Percentiles rank a stretch among this genome's conserved stretches.
These are phyloP conservation scores for Pachymerium ferrugineum DNA, from an alignment of 2,888 invertebrate genomes.

Conservation along the genomic window DNA sequence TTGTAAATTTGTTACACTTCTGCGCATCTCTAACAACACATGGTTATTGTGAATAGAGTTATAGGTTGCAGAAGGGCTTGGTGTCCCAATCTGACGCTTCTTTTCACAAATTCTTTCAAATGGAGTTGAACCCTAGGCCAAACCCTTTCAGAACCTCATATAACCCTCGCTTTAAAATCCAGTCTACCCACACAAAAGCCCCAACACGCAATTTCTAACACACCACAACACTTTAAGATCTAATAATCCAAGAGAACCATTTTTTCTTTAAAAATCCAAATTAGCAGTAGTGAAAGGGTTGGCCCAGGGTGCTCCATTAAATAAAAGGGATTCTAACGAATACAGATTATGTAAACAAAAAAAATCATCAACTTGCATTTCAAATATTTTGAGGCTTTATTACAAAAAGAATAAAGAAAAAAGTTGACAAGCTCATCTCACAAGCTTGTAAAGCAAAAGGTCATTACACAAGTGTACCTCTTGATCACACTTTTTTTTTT, in stretches of 20 bases:
- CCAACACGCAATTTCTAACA: background rate
- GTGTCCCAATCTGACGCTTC: no score
- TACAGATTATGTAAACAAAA: background rate
- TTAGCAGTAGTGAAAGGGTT: conserved; percentile 33
- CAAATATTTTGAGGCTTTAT: conserved; percentile 34
- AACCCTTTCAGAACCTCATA: background rate
- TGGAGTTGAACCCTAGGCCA: conserved; percentile 13
- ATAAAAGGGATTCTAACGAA: conserved; percentile 12
- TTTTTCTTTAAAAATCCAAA: background rate
- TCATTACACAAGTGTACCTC: conserved; percentile 31
- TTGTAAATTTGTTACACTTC: no score
- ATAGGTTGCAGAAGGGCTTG: no score
- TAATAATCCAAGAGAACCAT: no score
- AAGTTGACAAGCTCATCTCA: conserved; percentile 32
- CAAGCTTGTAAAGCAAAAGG: conserved; percentile 31
- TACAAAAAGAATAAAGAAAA: conserved; percentile 34
- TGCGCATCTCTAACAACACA: no score
- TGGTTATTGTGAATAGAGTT: no score
- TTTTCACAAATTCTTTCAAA: background rate
- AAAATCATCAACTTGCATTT: conserved; percentile 20
- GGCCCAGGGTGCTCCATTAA: conserved; percentile 29
- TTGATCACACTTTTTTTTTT: conserved; percentile 29
- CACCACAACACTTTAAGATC: no score
- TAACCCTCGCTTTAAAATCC: no score
- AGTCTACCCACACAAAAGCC: no score